Conservation (phyloP, 2,888 invertebrate species). For the Drosophila subquinaria region DNA sequence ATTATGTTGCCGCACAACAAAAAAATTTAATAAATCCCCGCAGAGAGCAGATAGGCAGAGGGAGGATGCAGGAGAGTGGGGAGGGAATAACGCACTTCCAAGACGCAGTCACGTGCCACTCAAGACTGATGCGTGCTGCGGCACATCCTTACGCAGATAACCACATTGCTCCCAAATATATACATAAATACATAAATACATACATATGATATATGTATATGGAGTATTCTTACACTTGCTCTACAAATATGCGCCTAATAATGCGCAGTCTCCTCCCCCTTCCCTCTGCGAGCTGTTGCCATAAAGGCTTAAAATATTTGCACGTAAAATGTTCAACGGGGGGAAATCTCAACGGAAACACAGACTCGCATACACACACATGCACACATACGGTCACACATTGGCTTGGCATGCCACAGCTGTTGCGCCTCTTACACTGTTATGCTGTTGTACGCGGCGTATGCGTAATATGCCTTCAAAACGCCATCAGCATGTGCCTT, state of each 20-base stretch:
- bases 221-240: conserved; percentile 64
- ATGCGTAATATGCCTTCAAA: conserved; percentile 77
- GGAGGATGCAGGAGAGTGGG: background rate
- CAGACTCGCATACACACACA: background rate
- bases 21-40: conserved; percentile 68
- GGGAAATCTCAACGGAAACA: conserved; percentile 69
- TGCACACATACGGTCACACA: conserved; percentile 13
- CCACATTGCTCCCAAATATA: conserved; percentile 39
- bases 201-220: conserved; percentile 11
- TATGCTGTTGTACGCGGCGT: conserved; percentile 56
- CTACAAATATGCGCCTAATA: conserved; percentile 79
- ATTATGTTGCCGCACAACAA: conserved; percentile 48
- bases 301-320: conserved; percentile 77
- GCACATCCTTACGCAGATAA: conserved; percentile 33
- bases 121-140: conserved; percentile 58
- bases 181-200: conserved; percentile 9
- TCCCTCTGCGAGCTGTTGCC: conserved; percentile 34
- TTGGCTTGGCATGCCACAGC: conserved; percentile 62
- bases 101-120: conserved; percentile 75
- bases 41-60: conserved; percentile 16
- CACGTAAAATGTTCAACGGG: conserved; percentile 73
- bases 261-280: conserved; percentile 42
- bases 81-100: conserved; percentile 31
- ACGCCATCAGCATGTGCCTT: conserved; percentile 79
- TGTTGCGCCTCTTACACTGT: conserved; percentile 57